phyloP scores from a whole-genome alignment of 2,888 invertebrate genomes.

The Volucella bombylans region DNA sequence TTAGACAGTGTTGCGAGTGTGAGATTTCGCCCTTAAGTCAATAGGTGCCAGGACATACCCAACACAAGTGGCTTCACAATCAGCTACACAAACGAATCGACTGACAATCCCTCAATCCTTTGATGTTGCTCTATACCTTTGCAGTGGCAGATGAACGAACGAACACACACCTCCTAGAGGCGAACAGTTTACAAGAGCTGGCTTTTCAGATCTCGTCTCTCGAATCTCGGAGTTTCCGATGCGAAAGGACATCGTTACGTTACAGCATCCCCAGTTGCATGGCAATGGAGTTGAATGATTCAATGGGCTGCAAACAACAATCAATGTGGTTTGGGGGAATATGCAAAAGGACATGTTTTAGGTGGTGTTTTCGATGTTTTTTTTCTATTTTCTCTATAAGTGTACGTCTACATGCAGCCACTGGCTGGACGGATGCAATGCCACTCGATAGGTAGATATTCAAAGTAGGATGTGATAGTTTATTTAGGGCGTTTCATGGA shows the following conservation, averaged over 20 bases:
- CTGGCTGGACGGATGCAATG: constrained; percentile 18
- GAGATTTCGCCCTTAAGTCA: constrained; percentile 64
- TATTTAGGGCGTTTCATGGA: constrained; percentile 39
- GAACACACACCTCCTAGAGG: background rate
- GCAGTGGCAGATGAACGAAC: constrained; percentile 22
- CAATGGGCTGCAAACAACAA: constrained; percentile 68
- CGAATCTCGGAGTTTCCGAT: constrained; percentile 13
- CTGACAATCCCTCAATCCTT: constrained; percentile 53
- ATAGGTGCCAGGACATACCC: constrained; percentile 62
- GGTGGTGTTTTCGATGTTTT: background rate
- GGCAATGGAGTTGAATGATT: constrained; percentile 58
- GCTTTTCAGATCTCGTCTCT: constrained; percentile 16
- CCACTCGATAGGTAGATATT: constrained; percentile 30
- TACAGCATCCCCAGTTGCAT: constrained; percentile 34
- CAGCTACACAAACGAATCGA: constrained; percentile 67
- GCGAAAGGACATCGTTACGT: constrained; percentile 58
- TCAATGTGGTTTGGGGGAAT: constrained; percentile 67
- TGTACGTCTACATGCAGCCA: background rate
- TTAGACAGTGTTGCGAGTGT: constrained; percentile 23
- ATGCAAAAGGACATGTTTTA: constrained; percentile 43
- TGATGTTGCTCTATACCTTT: constrained; percentile 55
- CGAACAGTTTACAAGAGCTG: constrained; percentile 35
- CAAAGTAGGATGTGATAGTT: constrained; percentile 55
- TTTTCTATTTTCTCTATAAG: background rate
- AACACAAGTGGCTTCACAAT: constrained; percentile 64